Conservation (phyloP, 2,888 invertebrate species). For the Smittia sp. region DNA sequence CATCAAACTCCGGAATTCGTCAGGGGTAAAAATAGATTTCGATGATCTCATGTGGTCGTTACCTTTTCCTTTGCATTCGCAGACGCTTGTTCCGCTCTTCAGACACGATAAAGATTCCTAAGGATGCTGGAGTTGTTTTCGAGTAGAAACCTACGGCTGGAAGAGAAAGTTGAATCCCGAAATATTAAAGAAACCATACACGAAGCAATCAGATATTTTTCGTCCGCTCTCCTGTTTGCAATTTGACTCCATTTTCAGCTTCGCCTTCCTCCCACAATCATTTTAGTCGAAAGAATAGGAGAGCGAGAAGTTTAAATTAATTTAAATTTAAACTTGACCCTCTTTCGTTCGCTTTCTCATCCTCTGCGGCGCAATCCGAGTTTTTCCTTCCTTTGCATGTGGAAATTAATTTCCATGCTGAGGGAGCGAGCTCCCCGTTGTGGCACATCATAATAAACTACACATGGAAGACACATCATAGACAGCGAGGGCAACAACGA, state of each 20-base stretch:
- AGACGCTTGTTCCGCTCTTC: neutral
- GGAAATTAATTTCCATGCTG: constrained; percentile 8
- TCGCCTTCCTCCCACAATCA: neutral
- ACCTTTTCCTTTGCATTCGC: neutral
- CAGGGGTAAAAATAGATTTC: constrained; percentile 14
- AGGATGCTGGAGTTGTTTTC: constrained; percentile 23
- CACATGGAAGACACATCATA: neutral
- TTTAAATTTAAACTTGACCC: constrained; percentile 38
- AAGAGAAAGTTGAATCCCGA: neutral
- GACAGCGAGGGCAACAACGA: neutral
- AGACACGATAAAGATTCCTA: neutral
- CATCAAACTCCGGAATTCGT: neutral
- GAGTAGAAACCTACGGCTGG: neutral
- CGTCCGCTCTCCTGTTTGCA: neutral
- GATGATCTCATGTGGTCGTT: neutral
- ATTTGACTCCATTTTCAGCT: neutral
- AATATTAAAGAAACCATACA: constrained; percentile 11
- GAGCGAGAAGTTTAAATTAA: constrained; percentile 25
- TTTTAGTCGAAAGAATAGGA: neutral
- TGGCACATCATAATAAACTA: constrained; percentile 18
- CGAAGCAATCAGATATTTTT: neutral
- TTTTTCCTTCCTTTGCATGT: constrained; percentile 1
- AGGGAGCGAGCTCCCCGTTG: neutral
- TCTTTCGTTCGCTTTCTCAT: constrained; percentile 1
- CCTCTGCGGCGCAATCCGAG: neutral